phyloP scores from a whole-genome alignment of 37 sponge, comb jelly and placozoan species.

The Hexactinellida sp. region DNA sequence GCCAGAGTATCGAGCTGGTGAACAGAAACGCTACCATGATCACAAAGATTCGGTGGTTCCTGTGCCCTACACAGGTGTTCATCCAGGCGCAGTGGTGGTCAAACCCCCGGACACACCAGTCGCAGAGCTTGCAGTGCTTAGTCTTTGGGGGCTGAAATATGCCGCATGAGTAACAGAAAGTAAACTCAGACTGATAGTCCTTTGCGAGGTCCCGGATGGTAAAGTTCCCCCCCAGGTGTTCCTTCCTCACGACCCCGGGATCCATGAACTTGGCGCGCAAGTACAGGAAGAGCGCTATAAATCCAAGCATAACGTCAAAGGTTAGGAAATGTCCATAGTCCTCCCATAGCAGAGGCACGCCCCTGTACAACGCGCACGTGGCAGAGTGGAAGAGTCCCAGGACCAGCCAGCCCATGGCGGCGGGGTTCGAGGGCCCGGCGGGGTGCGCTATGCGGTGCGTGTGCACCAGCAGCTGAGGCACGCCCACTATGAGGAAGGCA shows the following conservation, averaged over 20 bases:
- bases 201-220: not conserved
- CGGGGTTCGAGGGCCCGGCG: not conserved
- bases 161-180: not conserved
- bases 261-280: slow-evolving; percentile 11
- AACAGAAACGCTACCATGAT: slow-evolving; percentile 36
- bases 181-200: not conserved
- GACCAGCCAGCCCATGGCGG: slow-evolving; percentile 18
- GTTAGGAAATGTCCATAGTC: not conserved
- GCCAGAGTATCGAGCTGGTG: slow-evolving; percentile 40
- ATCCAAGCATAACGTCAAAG: not conserved
- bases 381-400: not conserved
- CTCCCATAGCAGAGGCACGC: not conserved
- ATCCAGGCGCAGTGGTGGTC: slow-evolving; percentile 85
- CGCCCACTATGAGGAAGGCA: not conserved
- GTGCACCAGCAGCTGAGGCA: not conserved
- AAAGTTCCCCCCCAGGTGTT: not conserved
- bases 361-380: not conserved
- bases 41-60: slow-evolving; percentile 55
- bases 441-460: not conserved
- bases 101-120: slow-evolving; percentile 48
- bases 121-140: slow-evolving; percentile 70
- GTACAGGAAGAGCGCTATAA: not conserved
- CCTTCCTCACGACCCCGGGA: slow-evolving; percentile 2
- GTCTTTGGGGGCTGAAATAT: slow-evolving; percentile 22
- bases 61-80: slow-evolving; percentile 47